A percentile compares a stretch with the other conserved stretches of the same genome.
phyloP scores from a whole-genome alignment of 2,797 vertebrate genomes.

The Rhynchotus rufescens region DNA sequence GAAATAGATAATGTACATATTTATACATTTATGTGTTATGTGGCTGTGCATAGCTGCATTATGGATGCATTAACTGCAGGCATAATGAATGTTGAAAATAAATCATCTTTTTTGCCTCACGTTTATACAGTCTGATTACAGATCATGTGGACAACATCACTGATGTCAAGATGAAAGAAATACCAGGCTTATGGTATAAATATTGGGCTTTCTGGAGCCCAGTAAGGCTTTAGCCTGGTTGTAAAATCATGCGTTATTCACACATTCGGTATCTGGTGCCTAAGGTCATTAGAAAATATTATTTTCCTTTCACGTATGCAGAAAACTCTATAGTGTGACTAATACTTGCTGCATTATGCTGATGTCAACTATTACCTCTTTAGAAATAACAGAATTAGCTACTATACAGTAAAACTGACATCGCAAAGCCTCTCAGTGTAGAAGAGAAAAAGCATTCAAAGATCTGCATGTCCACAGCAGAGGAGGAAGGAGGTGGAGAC shows the following conservation, averaged over 20 bases:
- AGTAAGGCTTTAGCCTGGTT: slow-evolving; percentile 17
- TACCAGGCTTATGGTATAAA: neutral
- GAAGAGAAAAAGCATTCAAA: neutral
- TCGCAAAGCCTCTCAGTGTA: neutral
- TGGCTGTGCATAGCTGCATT: slow-evolving; percentile 25
- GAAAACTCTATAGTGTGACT: neutral
- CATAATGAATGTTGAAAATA: slow-evolving; percentile 48
- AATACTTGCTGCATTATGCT: slow-evolving; percentile 44
- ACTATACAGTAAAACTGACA: slow-evolving; percentile 10
- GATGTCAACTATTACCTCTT: slow-evolving; percentile 27
- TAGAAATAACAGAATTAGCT: slow-evolving; percentile 1
- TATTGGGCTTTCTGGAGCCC: neutral
- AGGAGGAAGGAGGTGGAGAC: neutral
- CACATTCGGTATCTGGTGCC: slow-evolving; percentile 17
- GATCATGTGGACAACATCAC: neutral
- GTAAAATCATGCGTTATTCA: slow-evolving; percentile 5
- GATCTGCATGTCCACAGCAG: neutral
- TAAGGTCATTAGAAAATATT: slow-evolving; percentile 29
- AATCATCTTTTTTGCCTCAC: slow-evolving; percentile 2
- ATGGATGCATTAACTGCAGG: slow-evolving; percentile 46
- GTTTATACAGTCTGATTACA: neutral
- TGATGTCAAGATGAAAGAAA: slow-evolving; percentile 37
- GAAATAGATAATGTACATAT: neutral
- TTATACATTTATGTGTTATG: neutral
- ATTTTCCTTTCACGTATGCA: slow-evolving; percentile 10